phyloP scores from a whole-genome alignment of 2,113 vertebrate genomes.

The Stigmatopora argus region DNA sequence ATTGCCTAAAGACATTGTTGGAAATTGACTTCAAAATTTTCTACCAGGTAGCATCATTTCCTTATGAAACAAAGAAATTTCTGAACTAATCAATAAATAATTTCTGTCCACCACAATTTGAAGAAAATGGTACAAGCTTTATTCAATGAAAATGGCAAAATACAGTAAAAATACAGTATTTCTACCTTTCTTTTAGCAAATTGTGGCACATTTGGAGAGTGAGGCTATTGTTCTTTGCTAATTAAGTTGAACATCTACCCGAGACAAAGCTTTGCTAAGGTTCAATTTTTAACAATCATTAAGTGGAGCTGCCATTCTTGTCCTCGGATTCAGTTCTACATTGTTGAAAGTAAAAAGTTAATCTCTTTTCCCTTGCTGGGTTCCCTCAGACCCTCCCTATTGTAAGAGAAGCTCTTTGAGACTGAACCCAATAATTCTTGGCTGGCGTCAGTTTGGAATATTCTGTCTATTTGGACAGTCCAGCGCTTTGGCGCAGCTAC shows the following conservation, averaged over 20 bases:
- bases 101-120: no score
- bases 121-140: no score
- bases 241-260: slow-evolving; percentile 36
- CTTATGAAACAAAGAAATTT: not conserved
- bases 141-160: no score
- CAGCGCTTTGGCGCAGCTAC: slow-evolving; percentile 23
- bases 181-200: not conserved
- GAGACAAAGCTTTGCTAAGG: slow-evolving; percentile 41
- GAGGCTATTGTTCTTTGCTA: slow-evolving; percentile 40
- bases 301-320: slow-evolving; percentile 15
- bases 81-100: not conserved
- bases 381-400: slow-evolving; percentile 7
- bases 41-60: not conserved
- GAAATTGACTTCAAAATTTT: no score
- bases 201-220: not conserved
- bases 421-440: slow-evolving; percentile 19
- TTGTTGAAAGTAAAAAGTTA: slow-evolving; percentile 11
- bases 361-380: not conserved
- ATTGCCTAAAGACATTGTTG: no score
- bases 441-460: slow-evolving; percentile 21
- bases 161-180: not conserved
- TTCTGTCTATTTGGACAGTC: slow-evolving; percentile 22
- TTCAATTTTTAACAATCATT: slow-evolving; percentile 20
- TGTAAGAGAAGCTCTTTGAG: slow-evolving; percentile 37
- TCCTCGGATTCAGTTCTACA: slow-evolving; percentile 9